phyloP scores from a whole-genome alignment of 1,140 invertebrate species.

The Sipha flava region DNA sequence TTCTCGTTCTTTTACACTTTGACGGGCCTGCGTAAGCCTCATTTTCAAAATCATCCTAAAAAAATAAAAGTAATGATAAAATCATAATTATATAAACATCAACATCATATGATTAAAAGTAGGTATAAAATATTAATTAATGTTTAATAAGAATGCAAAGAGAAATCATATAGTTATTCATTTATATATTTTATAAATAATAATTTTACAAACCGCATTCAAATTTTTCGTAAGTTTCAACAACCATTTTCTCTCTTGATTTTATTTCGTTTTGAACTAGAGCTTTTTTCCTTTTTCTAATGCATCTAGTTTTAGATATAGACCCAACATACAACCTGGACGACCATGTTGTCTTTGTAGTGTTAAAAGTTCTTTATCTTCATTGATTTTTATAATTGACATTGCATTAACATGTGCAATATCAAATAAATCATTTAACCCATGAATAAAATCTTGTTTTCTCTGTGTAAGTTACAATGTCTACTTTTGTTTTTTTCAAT shows the following conservation, averaged over 20 bases:
- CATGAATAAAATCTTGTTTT: not conserved
- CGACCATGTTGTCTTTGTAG: not conserved
- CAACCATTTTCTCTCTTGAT: not conserved
- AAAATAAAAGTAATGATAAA: too few species aligned
- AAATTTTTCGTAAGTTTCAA: not conserved
- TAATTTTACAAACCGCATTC: not conserved
- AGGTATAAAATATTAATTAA: too few species aligned
- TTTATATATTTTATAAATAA: not conserved
- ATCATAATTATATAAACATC: not conserved
- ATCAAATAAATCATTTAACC: too few species aligned
- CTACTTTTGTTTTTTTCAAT: too few species aligned
- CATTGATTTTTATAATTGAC: not conserved
- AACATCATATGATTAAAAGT: not conserved
- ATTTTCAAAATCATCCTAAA: not conserved
- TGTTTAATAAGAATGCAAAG: too few species aligned
- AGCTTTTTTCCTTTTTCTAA: not conserved
- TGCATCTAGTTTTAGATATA: not conserved
- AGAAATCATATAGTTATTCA: too few species aligned
- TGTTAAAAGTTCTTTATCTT: not conserved
- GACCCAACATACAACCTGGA: not conserved
- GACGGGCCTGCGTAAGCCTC: not conserved
- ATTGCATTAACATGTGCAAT: not conserved
- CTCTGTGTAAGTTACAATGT: not conserved
- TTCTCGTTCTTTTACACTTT: not conserved
- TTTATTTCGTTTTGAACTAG: not conserved